A percentile compares a stretch with the other conserved stretches of the same genome.
Evolutionary conservation across 2,888 invertebrate genomes (phyloP).

Genomic region (Papilio elwesi): DNA sequence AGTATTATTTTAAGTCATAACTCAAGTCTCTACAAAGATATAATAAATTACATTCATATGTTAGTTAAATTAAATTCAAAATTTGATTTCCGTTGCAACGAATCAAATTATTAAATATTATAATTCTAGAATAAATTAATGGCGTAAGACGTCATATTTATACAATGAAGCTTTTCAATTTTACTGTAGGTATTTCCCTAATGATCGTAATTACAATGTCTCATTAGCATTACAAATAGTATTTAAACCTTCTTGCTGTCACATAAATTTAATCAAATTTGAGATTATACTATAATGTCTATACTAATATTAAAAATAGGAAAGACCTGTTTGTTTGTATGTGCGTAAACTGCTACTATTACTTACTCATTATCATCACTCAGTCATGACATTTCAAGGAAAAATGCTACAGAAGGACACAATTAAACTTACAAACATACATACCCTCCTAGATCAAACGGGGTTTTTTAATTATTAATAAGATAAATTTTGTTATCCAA

Average conservation of each 20-base stretch:
- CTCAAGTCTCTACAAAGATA: neutral
- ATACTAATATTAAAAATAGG: neutral
- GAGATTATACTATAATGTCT: neutral
- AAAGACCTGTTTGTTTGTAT: neutral
- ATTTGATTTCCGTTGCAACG: conserved; percentile 13
- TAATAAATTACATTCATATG: neutral
- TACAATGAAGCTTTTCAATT: conserved; percentile 15
- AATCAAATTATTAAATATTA: conserved; percentile 48
- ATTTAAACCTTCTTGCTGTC: neutral
- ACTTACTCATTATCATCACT: too few relatives aligned
- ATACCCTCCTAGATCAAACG: too few relatives aligned
- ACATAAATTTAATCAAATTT: neutral
- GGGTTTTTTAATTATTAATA: too few relatives aligned
- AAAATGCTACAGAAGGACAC: too few relatives aligned
- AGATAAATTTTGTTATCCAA: too few relatives aligned
- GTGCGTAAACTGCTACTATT: too few relatives aligned
- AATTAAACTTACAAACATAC: too few relatives aligned
- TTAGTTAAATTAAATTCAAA: neutral
- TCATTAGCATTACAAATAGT: conserved; percentile 19
- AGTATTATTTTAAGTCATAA: neutral
- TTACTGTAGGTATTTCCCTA: conserved; percentile 24
- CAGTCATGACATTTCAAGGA: too few relatives aligned
- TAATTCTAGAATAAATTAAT: conserved; percentile 54
- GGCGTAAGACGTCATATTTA: conserved; percentile 3
- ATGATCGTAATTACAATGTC: neutral